Evolutionary conservation across 2,797 vertebrate species (phyloP), one percentile per base, ranked within the genome.

Genomic region (Sebastes diploproa): DNA sequence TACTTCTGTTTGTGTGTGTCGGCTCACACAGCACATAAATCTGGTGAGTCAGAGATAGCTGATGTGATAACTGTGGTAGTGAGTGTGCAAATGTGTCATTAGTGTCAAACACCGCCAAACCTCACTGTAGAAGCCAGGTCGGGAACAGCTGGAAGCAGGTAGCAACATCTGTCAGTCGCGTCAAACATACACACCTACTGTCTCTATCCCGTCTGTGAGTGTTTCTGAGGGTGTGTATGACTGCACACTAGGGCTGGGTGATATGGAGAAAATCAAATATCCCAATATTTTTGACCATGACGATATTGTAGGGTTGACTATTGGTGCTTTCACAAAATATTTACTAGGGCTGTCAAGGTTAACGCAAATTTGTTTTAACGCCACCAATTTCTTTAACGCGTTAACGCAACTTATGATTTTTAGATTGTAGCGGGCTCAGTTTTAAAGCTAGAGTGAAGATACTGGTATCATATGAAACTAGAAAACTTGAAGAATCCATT

Each of bases 141-240:
- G 8, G 25, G 58, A 93, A 92, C 92, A 94, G 86, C 88, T 94
- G 89, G 85, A 87, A 71, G 7, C 27, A 7, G 59, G 25, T 18
- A 11, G 66, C 66, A 91, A 93, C 91, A 93, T 89, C 91, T 91
- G 92, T 75, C 80, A 71, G 91, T 89, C 63, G 66, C 83, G 75
- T 86, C 83, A 66, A 72, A 61, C 63, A 3, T 56, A 16, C 70
- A 23, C 69, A 72, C 63, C 75, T 55, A 72, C 69, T 46, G 83
- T 88, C 84, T 88, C 78, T 80, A 4, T 36, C 32, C 70, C 10
- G 38, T 77, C 23, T 84, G 64, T 68, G 52, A 22, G 54, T 71
- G 36, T 58, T 9, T 68, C 32, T 66, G 52, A 54, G n/a, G 52
- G 46, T 75, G 75, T 50, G 69, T n/a, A 3, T 34, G 61, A 29